Percentiles rank a stretch among this genome's conserved stretches.
Evolutionary conservation across 1,140 invertebrate genomes (phyloP).

Genomic region (Euglossa dilemma): DNA sequence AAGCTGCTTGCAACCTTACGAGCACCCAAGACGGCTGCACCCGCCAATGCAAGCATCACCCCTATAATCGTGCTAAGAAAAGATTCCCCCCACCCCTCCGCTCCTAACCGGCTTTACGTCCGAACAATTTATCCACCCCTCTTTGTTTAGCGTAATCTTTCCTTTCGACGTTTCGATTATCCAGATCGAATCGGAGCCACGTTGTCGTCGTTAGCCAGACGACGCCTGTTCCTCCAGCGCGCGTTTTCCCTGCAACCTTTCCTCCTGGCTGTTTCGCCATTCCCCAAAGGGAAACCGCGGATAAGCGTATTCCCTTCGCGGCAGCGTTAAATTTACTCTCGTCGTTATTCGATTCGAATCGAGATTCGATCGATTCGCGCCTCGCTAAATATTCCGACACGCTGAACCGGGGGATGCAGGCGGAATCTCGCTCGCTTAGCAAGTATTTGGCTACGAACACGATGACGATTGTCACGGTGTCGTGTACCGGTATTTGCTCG

Average conservation of each 20-base stretch:
- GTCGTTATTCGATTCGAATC: neutral
- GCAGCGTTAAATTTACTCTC: neutral
- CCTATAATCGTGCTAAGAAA: constrained; percentile 18
- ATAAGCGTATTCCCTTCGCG: no score
- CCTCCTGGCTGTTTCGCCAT: no score
- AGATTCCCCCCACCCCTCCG: neutral
- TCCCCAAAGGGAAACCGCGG: no score
- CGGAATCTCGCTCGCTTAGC: constrained; percentile 15
- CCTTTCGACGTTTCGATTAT: constrained; percentile 7
- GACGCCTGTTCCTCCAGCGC: neutral
- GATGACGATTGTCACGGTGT: constrained; percentile 1
- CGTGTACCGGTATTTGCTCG: constrained; percentile 6
- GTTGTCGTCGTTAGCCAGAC: neutral
- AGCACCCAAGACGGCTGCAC: neutral
- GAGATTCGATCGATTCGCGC: neutral
- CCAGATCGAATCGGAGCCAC: neutral
- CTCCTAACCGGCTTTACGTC: neutral
- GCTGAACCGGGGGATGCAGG: neutral
- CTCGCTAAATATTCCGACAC: neutral
- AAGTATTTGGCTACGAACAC: constrained; percentile 25
- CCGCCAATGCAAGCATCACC: neutral
- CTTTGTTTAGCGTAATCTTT: neutral
- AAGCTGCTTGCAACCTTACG: constrained; percentile 46
- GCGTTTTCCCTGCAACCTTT: no score
- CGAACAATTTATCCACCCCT: neutral